Base-by-base conservation (phyloP, 2,888 invertebrate species). In the Acleris cristana region DNA sequence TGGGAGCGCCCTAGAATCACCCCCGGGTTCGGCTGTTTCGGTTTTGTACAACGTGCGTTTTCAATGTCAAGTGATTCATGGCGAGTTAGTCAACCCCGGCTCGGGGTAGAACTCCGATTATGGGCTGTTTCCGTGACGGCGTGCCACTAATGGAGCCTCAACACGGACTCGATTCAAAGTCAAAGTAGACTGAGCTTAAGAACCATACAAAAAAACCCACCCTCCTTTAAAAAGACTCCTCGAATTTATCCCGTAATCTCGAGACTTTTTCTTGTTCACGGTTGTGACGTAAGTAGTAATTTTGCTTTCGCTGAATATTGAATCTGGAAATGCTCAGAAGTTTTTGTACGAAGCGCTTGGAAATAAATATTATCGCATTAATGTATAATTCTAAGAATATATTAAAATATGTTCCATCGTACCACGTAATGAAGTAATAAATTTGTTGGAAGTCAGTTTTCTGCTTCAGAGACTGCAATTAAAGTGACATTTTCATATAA, bases 1-100 rank as follows among this genome's bases (percentile, higher is more conserved):
- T 93, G 92, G 89, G 86, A 84, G 85, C 87, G 82, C 84, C 83
- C 79, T 79, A 78, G 78, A 78, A 82, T 79, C 80, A 80, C 84
- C 86, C 86, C 85, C 73, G 75, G 80, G 82, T 81, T 81, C 83
- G 79, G 83, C 81, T 80, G 84, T 81, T 83, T 80, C 80, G 78
- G 78, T 78, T 82, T 80, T 79, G 79, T 72, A 70, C 72, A 69
- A 77, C 76, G 80, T 83, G 82, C 82, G 79, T 87, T 91, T 90
- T 92, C 92, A 92, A 92, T 92, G 92, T 91, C 92, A 91, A 85
- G 84, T 84, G 85, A 87, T 84, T 88, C 90, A 86, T 85, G 83
- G 74, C 40, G 69, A 65, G 69, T 69, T 70, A 70, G 70, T 70
- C 66, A 70, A 69, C 70, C 65, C 72, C 66, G 69, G 65, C 48